phyloP scores from a whole-genome alignment of 2,888 invertebrate species.

The Tryphoninae sp. region DNA sequence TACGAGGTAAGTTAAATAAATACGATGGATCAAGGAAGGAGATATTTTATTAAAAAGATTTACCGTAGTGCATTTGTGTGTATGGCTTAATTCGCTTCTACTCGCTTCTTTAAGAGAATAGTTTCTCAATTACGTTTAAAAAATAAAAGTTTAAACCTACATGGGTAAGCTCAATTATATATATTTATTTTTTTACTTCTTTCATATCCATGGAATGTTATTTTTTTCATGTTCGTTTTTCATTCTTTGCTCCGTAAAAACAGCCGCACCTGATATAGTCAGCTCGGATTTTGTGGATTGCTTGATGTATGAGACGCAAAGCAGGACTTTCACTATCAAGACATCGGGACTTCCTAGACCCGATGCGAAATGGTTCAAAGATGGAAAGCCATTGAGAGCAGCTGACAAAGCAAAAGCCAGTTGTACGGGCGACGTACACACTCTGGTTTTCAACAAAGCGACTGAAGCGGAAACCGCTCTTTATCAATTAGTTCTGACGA shows the following conservation, averaged over 20 bases:
- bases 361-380: slow-evolving; percentile 89
- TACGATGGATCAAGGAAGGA: slow-evolving; percentile 16
- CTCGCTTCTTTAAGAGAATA: slow-evolving; percentile 24
- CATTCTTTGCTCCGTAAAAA: slow-evolving; percentile 23
- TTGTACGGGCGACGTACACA: slow-evolving; percentile 84
- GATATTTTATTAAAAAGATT: slow-evolving; percentile 9
- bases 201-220: background rate
- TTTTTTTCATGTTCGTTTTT: slow-evolving; percentile 3
- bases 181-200: background rate
- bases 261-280: slow-evolving; percentile 88
- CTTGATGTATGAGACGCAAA: slow-evolving; percentile 90
- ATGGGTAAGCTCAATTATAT: slow-evolving; percentile 21
- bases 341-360: slow-evolving; percentile 91
- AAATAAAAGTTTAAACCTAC: slow-evolving; percentile 25
- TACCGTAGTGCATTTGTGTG: slow-evolving; percentile 32
- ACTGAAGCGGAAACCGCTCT: slow-evolving; percentile 89
- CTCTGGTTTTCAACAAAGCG: slow-evolving; percentile 88
- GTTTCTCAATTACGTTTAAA: slow-evolving; percentile 28
- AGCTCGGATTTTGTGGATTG: slow-evolving; percentile 89
- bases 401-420: slow-evolving; percentile 80
- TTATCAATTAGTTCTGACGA: slow-evolving; percentile 91
- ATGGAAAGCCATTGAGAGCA: slow-evolving; percentile 87
- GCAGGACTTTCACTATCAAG: slow-evolving; percentile 89
- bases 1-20: slow-evolving; percentile 56
- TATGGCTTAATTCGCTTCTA: slow-evolving; percentile 33